Evolutionary conservation across 2,888 invertebrate genomes (phyloP), one percentile per base, ranked within the genome.

Genomic region (Athalia cordata): DNA sequence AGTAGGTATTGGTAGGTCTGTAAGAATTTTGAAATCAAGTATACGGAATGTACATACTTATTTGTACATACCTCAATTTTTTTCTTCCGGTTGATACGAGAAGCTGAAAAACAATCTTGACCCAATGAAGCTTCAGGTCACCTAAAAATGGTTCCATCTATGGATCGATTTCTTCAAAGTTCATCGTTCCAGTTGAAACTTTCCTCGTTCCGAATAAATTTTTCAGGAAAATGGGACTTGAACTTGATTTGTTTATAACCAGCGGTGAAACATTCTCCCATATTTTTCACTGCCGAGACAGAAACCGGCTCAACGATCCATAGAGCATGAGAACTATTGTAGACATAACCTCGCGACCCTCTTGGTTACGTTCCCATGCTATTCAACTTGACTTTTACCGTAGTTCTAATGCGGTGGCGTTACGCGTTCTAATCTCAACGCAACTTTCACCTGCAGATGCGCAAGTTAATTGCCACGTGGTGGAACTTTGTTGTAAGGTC

Each of bases 341-440:
- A 47, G 59, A 72, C 52, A 72, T 59, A 72, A 11, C 59, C 77
- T 66, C 45, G 15, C 55, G 61, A 68, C 65, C 59, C 13, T 70
- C 11, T 9, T 50, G n/a, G 77, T 45, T 68, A 50, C 70, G 79
- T 87, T 88, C 88, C 84, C 87, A 87, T 88, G 87, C 84, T 85
- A 87, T 88, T 88, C 87, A 87, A 87, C 87, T 88, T 87, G 87
- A 88, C 87, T 88, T 86, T 87, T 87, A 72, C 72, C 47, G 57
- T 47, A 9, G 3, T 13, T 15, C 47, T 9, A 15, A 67, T 50
- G 29, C 29, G 45, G 13, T 47, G 47, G 9, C n/a, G 47, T 4
- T 49, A 57, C 29, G 29, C 50, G 50, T 15, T 15, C 50, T 15
- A 15, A 13, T 13, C 47, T 43, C 49, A 43, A 57, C 50, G 49